Evolutionary conservation across 2,888 invertebrate genomes (phyloP), one percentile per base, ranked within the genome.

Genomic region (Sphaerophoria rueppellii): DNA sequence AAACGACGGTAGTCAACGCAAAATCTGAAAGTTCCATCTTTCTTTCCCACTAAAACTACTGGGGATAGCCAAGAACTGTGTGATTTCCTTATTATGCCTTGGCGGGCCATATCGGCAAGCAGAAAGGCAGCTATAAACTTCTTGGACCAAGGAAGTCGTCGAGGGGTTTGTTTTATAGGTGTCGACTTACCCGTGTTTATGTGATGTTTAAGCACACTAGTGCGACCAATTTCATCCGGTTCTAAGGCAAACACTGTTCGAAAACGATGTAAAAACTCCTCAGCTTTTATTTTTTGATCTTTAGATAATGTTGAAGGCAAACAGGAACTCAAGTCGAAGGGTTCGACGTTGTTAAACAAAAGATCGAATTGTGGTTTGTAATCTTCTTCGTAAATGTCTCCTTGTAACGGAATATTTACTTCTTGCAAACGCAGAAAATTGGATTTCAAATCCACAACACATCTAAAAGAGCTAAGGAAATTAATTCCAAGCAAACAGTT

Each of bases 1-100:
- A 52, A 7, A 34, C 48, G 58, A 37, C 35, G 58, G 11, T 48
- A 71, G n/a, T 71, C 71, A 48, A 58, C 14, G 57, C 35, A 70
- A 55, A 55, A 55, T 7, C 54, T 32, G 54, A 4, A 32, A 16
- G 32, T 16, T 4, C 32, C 32, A 24, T 32, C 24, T 32, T 54
- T 54, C 4, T 54, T 54, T 2, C 54, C 32, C 12, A 54, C 54
- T 0, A 54, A 12, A 4, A 54, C 54, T 4, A 54, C 54, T 11
- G 54, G 54, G 12, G 32, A 54, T 54, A 54, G 12, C 54, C 43
- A 60, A 0, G 60, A 24, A 4, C 60, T 60, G 32, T 60, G 14
- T 11, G 58, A 55, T 11, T 55, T 55, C 11, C 24, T 24, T 43
- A 60, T 60, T 4, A 60, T 60, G 2, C 43, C 55, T 57, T 57